Evolutionary conservation across 2,113 vertebrate species (phyloP), one percentile per base, ranked within the genome.

Genomic region (Malurus cyaneus): DNA sequence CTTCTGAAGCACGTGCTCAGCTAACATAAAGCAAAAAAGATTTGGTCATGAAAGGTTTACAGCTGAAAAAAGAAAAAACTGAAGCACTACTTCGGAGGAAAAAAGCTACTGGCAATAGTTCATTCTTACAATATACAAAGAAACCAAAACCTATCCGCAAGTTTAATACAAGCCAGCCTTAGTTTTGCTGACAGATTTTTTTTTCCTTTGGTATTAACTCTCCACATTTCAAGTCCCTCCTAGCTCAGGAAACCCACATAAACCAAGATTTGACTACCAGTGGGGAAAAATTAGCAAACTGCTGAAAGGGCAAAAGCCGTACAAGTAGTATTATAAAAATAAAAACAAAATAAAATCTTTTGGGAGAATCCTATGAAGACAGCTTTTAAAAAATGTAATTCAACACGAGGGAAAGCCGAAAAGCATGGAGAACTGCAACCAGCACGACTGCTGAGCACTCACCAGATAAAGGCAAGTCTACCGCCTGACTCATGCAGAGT

Each of bases 241-340:
- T 79, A 86, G 26, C 39, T 61, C 84, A 77, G 85, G 79, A 95
- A 96, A 96, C 25, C 56, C 71, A 86, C 74, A 92, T 23, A 92
- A 93, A 91, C 56, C 62, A 90, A 90, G 52, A 88, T 66, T 46
- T 86, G 59, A 80, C 64, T 71, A 47, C 42, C 54, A 93, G 32
- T 26, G 9, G 36, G 59, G 66, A 83, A 93, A 93, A 85, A 79
- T 23, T 26, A 93, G 39, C 34, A 66, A 91, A 89, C 19, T 88
- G 44, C 12, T 18, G 23, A 80, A 77, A 36, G 13, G 26, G 34
- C 20, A 92, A 74, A 92, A 89, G 39, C 28, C 31, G 85, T 47
- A 18, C 12, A 77, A 84, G 53, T 2, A 64, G 28, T 12, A 59
- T 62, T 39, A 80, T 8, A 49, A 85, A 88, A 76, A 81, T 39